Base-by-base conservation (phyloP, 2,888 invertebrate species). In the Alentia gelatinosa region DNA sequence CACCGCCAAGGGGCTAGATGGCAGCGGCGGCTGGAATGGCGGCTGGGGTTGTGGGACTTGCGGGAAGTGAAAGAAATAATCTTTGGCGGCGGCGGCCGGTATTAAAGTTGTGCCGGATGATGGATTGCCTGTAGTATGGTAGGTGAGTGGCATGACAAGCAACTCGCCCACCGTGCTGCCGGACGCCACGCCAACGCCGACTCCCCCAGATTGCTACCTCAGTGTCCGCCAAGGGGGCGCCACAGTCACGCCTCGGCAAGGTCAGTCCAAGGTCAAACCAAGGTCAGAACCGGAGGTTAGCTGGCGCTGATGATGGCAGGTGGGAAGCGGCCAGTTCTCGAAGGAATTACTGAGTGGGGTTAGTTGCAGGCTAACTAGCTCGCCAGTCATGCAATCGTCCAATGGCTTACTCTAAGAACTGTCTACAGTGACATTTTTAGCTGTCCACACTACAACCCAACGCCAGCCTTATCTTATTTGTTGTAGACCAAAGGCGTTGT, bases 61-160 rank as follows among this genome's bases (percentile, higher is more conserved):
- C 12, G 68, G 68, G 68, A 26, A 68, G 68, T 68, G 68, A 68
- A 68, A 68, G 68, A 68, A 68, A 68, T 68, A 68, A 68, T 68
- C 68, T 68, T 68, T 68, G 83, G 37, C 23, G 83, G 83, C 39
- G 35, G 39, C 9, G 83, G 39, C 26, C 7, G 83, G 83, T 83
- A 83, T 83, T 83, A 83, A 40, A 83, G 15, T 83, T 83, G 83
- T 83, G 83, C 37, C 68, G 5, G 68, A 83, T 83, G 83, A 83
- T 83, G 40, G 83, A 83, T 83, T 35, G 83, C 37, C 39, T 35
- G 83, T 23, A 30, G 39, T 83, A 83, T 83, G 83, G 37, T 23
- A 83, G 83, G 83, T 83, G 83, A 83, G 83, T 40, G 83, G 83
- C 83, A 40, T 83, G 83, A 83, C 40, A 83, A 83, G 83, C 23